Conservation (phyloP, 2,113 vertebrate species). For the Pangasianodon hypophthalmus region DNA sequence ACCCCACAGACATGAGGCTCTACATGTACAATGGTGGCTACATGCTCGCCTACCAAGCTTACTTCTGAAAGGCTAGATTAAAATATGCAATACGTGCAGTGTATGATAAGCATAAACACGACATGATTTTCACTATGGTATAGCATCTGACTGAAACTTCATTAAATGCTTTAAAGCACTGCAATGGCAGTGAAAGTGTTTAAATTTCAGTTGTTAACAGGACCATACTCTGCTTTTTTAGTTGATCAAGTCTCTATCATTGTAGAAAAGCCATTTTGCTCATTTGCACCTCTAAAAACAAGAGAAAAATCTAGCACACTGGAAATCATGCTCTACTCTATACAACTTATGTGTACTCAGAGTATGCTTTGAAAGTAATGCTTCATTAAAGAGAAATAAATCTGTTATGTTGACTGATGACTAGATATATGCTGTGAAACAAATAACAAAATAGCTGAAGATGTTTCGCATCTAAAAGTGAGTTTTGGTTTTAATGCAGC, state of each 20-base stretch:
- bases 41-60: constrained; percentile 64
- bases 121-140: neutral
- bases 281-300: neutral
- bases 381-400: neutral
- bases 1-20: constrained; percentile 62
- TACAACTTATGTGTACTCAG: neutral
- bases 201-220: too few species aligned
- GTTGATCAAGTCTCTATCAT: neutral
- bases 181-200: too few species aligned
- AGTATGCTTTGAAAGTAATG: neutral
- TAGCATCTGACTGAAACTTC: neutral
- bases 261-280: neutral
- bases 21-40: constrained; percentile 74
- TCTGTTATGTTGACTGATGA: neutral
- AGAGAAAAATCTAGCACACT: neutral
- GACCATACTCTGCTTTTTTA: too few species aligned
- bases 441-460: neutral
- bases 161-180: too few species aligned
- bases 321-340: neutral
- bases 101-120: neutral
- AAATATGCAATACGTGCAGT: too few species aligned
- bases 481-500: neutral
- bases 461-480: neutral
- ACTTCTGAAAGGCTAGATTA: constrained; percentile 50
- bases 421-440: neutral